Base-by-base conservation (phyloP, 2,113 vertebrate genomes). In the Saiga tatarica region DNA sequence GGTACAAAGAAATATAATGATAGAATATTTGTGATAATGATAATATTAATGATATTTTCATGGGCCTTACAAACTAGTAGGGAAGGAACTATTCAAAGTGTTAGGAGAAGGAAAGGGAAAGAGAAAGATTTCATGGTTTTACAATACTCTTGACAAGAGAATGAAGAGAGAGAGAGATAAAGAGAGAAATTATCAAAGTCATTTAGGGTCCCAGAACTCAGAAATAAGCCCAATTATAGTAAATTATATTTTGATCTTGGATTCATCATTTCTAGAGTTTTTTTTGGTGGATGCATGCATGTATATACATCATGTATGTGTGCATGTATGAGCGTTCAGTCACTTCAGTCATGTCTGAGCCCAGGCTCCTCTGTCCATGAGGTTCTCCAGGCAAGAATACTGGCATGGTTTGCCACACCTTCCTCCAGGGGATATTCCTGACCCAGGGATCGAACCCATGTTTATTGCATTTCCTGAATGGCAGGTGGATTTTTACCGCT, bases 11-110 rank as follows among this genome's bases (percentile, higher is more conserved):
- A 87, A 60, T 71, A 71, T 14, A 79, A 60, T 76, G 45, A 55
- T 87, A 62, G 36, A 50, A 60, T 74, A 60, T 50, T 76, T 86
- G 36, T 93, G 91, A 50, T 59, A 47, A 74, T 53, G 52, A 88
- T 74, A 42, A 76, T 3, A 28, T 81, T 64, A 57, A 95, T 59
- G 8, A 16, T 89, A 45, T 2, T 11, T 93, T 87, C 47, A 19
- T 95, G 17, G 12, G 26, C 50, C 36, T 91, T 87, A 50, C 25
- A 91, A 76, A 91, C 62, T 87, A 82, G 25, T 45, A 78, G 7
- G 6, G 39, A 88, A 84, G 60, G 28, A 76, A 42, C 53, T 82
- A 42, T 47, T 82, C 85, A 82, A 90, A 50, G 2, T 26, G 4
- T 67, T 84, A 83, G 21, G 55, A 59, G 64, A 93, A 5, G 14